Evolutionary conservation across 1,140 invertebrate species (phyloP), one percentile per base, ranked within the genome.

Genomic region (Orius laevigatus): DNA sequence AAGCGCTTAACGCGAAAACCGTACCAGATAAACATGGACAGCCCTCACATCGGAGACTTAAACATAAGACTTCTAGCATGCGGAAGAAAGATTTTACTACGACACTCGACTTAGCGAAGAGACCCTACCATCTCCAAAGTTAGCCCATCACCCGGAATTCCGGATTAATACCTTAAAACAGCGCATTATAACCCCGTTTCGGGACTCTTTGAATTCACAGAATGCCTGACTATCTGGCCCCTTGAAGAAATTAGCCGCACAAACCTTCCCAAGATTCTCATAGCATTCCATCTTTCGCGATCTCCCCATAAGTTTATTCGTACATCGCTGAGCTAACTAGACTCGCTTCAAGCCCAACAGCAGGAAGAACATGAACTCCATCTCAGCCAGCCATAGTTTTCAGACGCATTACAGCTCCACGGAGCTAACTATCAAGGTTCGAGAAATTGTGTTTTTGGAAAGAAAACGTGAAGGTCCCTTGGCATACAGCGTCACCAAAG

Each of bases 101-200:
- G 1, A 61, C 54, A 1, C 49, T 74, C 1, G 70, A 75, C 55
- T 47, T 70, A n/a, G n/a, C n/a, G 1, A 51, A 55, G 0, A 58
- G 58, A 15, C 71, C 71, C 0, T 75, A 67, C 51, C n/a, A n/a
- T n/a, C 63, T 66, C 55, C 70, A 66, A 49, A 62, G 67, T 14
- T n/a, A n/a, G n/a, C 63, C 60, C 0, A 56, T 66, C 0, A 39
- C n/a, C n/a, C 41, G 4, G 25, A 43, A 5, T 52, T n/a, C n/a
- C 54, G 0, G 61, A 68, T 41, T n/a, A n/a, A 55, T 64, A 5
- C 32, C 19, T n/a, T 5, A 49, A 49, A 14, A 52, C 47, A 10
- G 40, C 46, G 3, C n/a, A 38, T 44, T 10, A 33, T 19, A 9
- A 43, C 39, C 11, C 40, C 33, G 1, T 65, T 51, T 38, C n/a